phyloP scores from a whole-genome alignment of 2,797 vertebrate species.

The Yasuhikotakia modesta region DNA sequence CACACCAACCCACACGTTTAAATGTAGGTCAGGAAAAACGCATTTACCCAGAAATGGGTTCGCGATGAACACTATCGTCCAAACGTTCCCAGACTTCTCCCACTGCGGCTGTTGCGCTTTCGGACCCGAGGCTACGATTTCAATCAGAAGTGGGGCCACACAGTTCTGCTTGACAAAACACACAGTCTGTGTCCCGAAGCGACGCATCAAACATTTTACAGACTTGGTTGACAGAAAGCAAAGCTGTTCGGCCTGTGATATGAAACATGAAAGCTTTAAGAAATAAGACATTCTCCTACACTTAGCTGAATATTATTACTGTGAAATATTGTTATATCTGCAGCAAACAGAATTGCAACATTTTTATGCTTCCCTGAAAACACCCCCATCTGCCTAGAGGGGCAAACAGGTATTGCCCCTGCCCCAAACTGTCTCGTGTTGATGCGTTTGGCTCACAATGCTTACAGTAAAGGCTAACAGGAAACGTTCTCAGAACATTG shows the following conservation, averaged over 20 bases:
- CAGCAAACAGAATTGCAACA: neutral
- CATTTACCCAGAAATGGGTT: constrained; percentile 10
- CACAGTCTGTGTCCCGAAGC: constrained; percentile 73
- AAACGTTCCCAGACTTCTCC: constrained; percentile 33
- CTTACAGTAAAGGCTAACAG: neutral
- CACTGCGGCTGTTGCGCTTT: constrained; percentile 61
- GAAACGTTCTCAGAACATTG: too few relatives aligned
- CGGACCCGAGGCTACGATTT: constrained; percentile 64
- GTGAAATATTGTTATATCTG: neutral
- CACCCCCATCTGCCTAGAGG: too few relatives aligned
- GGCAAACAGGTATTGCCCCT: too few relatives aligned
- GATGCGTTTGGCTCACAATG: neutral
- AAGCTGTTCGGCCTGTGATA: constrained; percentile 23
- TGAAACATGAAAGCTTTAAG: constrained; percentile 2
- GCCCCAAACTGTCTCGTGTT: too few relatives aligned
- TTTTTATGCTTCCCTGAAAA: too few relatives aligned
- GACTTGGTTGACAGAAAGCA: constrained; percentile 41
- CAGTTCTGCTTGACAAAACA: constrained; percentile 66
- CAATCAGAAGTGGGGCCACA: constrained; percentile 49
- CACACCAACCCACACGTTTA: neutral
- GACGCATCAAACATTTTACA: constrained; percentile 38
- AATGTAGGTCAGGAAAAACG: constrained; percentile 16
- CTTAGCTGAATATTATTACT: neutral
- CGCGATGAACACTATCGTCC: constrained; percentile 19
- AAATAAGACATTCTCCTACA: neutral